phyloP scores from a whole-genome alignment of 1,140 invertebrate species.

The Nephotettix cincticeps region DNA sequence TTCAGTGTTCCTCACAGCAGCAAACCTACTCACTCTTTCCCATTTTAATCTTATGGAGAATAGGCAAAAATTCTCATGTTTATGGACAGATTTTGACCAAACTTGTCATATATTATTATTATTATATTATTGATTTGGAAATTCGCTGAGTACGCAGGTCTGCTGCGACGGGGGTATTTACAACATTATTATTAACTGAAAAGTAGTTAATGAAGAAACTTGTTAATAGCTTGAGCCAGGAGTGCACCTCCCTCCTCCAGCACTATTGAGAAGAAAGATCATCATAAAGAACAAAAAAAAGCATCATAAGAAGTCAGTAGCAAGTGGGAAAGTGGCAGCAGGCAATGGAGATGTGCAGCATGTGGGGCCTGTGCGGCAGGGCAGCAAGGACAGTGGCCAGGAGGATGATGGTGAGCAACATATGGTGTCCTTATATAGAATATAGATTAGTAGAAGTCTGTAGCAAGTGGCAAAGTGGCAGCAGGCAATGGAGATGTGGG shows the following conservation, averaged over 20 bases:
- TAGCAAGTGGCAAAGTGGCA: slow-evolving; percentile 37
- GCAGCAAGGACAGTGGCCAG: slow-evolving; percentile 60
- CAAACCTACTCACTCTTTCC: too few relatives aligned
- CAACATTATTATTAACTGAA: too few relatives aligned
- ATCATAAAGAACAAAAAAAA: slow-evolving; percentile 99
- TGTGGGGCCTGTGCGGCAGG: slow-evolving; percentile 58
- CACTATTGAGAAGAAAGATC: slow-evolving; percentile 83
- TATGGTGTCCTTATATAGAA: too few relatives aligned
- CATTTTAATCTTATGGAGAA: too few relatives aligned
- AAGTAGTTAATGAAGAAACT: too few relatives aligned
- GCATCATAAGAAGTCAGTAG: slow-evolving; percentile 65
- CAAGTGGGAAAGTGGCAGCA: slow-evolving; percentile 43
- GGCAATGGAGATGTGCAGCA: slow-evolving; percentile 61
- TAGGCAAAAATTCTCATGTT: too few relatives aligned
- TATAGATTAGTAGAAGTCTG: slow-evolving; percentile 74
- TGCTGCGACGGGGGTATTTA: too few relatives aligned
- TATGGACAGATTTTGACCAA: too few relatives aligned
- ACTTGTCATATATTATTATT: too few relatives aligned
- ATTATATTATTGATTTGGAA: too few relatives aligned
- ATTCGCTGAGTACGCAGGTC: too few relatives aligned
- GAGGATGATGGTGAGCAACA: slow-evolving; percentile 58
- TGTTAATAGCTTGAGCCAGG: slow-evolving; percentile 65
- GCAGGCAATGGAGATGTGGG: slow-evolving; percentile 63
- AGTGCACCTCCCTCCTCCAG: slow-evolving; percentile 82
- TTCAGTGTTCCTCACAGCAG: too few relatives aligned